A percentile compares a stretch with the other conserved stretches of the same genome.
Evolutionary conservation across 2,888 invertebrate species (phyloP).

Genomic region (Petrophora chlorosata): DNA sequence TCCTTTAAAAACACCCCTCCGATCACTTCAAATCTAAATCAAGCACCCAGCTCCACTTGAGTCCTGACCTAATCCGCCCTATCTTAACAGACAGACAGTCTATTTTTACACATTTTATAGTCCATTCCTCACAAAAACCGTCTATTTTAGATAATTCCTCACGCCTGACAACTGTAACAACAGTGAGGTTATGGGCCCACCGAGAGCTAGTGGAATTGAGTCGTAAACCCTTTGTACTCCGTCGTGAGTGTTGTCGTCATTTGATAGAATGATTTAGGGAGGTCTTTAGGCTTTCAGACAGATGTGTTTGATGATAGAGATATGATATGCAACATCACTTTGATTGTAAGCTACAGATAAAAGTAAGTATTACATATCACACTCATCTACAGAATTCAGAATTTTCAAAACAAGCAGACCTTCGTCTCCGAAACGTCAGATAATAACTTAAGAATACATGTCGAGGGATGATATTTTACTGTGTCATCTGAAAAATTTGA

Average conservation of each 20-base stretch:
- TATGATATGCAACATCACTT: too few species aligned
- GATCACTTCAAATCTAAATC: conserved; percentile 33
- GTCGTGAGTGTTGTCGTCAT: conserved; percentile 24
- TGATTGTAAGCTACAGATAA: too few species aligned
- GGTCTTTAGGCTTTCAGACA: background rate
- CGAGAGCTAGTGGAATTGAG: conserved; percentile 17
- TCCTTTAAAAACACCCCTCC: conserved; percentile 22
- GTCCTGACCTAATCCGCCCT: conserved; percentile 34
- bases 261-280: conserved; percentile 21
- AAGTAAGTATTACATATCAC: too few species aligned
- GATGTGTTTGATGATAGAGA: background rate
- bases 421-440: too few species aligned
- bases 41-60: conserved; percentile 31
- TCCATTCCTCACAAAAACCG: conserved; percentile 26
- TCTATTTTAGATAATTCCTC: conserved; percentile 29
- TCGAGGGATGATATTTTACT: too few species aligned
- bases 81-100: conserved; percentile 26
- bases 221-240: conserved; percentile 28
- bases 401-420: too few species aligned
- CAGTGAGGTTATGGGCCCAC: conserved; percentile 24
- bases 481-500: too few species aligned
- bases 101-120: conserved; percentile 40
- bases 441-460: too few species aligned
- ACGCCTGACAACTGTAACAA: conserved; percentile 39
- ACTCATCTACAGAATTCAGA: too few species aligned